A percentile compares a stretch with the other conserved stretches of the same genome.
Evolutionary conservation across 2,888 invertebrate species (phyloP).

Genomic region (Pachydiplax longipennis): DNA sequence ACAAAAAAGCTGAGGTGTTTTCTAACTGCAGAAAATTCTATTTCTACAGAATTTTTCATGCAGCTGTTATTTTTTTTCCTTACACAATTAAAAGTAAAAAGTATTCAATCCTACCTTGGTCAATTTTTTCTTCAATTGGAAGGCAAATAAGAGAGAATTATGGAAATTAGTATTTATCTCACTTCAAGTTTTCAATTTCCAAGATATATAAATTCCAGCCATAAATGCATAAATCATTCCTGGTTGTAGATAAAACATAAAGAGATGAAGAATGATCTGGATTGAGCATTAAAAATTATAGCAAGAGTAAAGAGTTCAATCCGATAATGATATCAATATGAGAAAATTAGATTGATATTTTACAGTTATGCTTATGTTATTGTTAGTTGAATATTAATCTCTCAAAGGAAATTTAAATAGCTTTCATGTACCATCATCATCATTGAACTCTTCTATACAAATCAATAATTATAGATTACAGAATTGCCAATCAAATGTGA

Average conservation of each 20-base stretch:
- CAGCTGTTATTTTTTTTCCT: neutral
- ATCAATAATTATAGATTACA: too few relatives aligned
- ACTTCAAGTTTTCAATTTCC: neutral
- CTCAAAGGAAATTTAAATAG: too few relatives aligned
- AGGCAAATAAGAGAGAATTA: slow-evolving; percentile 24
- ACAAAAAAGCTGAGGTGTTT: neutral
- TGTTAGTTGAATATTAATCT: too few relatives aligned
- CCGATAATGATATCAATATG: too few relatives aligned
- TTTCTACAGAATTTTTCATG: slow-evolving; percentile 14
- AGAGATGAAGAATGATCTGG: neutral
- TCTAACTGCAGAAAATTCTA: slow-evolving; percentile 12
- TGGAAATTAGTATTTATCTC: slow-evolving; percentile 20
- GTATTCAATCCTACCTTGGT: slow-evolving; percentile 15
- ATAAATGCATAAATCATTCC: neutral
- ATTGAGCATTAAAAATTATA: neutral
- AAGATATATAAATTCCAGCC: neutral
- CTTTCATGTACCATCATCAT: too few relatives aligned
- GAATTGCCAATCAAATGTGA: too few relatives aligned
- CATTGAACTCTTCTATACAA: too few relatives aligned
- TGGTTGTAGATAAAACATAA: neutral
- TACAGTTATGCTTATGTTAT: too few relatives aligned
- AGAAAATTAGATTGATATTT: too few relatives aligned
- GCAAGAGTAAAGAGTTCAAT: too few relatives aligned
- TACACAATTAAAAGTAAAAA: neutral
- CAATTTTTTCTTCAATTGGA: slow-evolving; percentile 18